Evolutionary conservation across 2,888 invertebrate genomes (phyloP).

Genomic region (Glyphotaelius pellucidus): DNA sequence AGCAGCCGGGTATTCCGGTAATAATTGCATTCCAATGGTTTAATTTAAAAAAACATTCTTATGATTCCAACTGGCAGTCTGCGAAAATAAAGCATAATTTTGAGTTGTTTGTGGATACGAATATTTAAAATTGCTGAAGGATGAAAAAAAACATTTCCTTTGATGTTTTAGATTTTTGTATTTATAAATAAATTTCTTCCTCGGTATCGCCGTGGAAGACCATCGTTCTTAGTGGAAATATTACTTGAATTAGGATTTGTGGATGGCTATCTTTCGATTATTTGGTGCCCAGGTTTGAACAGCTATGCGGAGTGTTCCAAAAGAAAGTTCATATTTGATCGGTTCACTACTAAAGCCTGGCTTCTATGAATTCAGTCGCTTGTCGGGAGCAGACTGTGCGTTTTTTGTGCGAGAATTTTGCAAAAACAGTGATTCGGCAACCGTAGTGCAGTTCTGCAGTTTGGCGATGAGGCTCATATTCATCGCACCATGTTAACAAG

Average conservation of each 20-base stretch:
- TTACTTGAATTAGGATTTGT: not conserved
- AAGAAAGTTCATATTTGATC: too few relatives aligned
- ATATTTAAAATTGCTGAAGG: not conserved
- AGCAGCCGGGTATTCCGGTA: not conserved
- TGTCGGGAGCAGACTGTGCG: too few relatives aligned
- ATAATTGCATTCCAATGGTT: not conserved
- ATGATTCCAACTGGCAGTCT: not conserved
- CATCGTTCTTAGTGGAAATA: not conserved
- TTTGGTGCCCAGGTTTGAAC: too few relatives aligned
- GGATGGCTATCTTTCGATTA: not conserved
- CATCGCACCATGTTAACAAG: too few relatives aligned
- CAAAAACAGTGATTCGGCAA: too few relatives aligned
- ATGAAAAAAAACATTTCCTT: not conserved
- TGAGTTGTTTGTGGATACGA: not conserved
- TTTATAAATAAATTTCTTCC: not conserved
- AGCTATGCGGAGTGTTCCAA: too few relatives aligned
- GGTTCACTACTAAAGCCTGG: too few relatives aligned
- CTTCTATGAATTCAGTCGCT: too few relatives aligned
- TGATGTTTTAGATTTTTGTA: not conserved
- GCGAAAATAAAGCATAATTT: not conserved
- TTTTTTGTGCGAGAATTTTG: too few relatives aligned
- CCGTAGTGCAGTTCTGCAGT: too few relatives aligned
- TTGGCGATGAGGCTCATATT: too few relatives aligned
- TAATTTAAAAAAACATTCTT: not conserved
- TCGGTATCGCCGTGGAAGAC: not conserved